Percentiles rank a stretch among this genome's conserved stretches.
Conservation (phyloP, 2,888 invertebrate species). For the Tetheella fluctuosa region DNA sequence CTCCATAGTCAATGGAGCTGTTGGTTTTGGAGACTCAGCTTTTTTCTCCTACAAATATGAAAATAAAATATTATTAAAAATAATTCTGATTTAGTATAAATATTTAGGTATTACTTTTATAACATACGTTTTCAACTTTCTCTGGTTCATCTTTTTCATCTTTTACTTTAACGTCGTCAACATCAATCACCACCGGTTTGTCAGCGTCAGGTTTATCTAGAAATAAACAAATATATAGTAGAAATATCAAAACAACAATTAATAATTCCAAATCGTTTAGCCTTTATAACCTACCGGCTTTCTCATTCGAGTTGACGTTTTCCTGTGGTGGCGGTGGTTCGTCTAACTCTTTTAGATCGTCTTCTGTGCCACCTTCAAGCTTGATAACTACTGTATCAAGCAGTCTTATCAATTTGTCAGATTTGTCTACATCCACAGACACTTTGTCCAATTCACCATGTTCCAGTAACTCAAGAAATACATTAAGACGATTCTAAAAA, state of each 20-base stretch:
- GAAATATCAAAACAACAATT: conserved; percentile 5
- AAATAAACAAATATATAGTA: conserved; percentile 36
- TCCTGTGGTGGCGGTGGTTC: conserved; percentile 76
- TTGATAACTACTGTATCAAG: conserved; percentile 98
- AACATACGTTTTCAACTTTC: conserved; percentile 69
- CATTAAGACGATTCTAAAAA: conserved; percentile 92
- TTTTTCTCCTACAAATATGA: conserved; percentile 59
- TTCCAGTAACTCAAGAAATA: conserved; percentile 93
- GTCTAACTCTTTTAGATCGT: conserved; percentile 94
- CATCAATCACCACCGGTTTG: conserved; percentile 75
- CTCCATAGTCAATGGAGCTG: conserved; percentile 78
- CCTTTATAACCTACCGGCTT: conserved; percentile 49
- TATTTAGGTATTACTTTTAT: neutral
- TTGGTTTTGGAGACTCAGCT: conserved; percentile 68
- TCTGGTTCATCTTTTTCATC: conserved; percentile 70
- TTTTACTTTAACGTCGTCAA: conserved; percentile 73
- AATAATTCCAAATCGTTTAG: conserved; percentile 10
- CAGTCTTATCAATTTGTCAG: conserved; percentile 91
- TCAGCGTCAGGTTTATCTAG: conserved; percentile 65
- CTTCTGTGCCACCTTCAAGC: conserved; percentile 95
- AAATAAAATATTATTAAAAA: conserved; percentile 15
- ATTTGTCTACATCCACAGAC: conserved; percentile 93
- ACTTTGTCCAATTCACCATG: conserved; percentile 89
- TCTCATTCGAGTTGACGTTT: conserved; percentile 53
- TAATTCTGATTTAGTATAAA: neutral